Conservation (phyloP, 2,797 vertebrate genomes). For the Sebastolobus altivelis region DNA sequence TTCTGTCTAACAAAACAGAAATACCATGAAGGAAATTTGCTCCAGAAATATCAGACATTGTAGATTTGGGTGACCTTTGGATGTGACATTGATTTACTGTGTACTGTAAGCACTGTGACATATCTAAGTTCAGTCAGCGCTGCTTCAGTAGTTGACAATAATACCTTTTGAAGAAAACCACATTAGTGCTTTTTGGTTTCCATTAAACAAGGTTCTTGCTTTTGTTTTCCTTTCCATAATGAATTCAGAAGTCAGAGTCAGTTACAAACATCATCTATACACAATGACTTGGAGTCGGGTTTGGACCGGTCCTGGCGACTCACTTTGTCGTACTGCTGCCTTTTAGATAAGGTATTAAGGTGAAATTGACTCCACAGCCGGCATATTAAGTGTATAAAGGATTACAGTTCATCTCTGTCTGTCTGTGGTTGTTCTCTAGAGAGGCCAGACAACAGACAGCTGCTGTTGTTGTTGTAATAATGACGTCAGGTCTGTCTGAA, state of each 20-base stretch:
- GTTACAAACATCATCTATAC: neutral
- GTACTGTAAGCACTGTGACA: neutral
- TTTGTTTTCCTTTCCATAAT: neutral
- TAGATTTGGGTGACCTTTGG: neutral
- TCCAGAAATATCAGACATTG: neutral
- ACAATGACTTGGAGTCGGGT: neutral
- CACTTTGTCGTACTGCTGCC: neutral
- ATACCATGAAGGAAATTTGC: neutral
- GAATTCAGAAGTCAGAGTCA: neutral
- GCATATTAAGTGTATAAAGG: slow-evolving; percentile 13
- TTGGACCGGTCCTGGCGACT: neutral
- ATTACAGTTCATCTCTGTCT: slow-evolving; percentile 24
- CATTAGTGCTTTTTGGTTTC: neutral
- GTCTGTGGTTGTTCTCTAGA: slow-evolving; percentile 13
- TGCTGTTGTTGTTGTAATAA: slow-evolving; percentile 43
- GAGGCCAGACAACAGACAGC: slow-evolving; percentile 53
- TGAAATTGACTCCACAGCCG: slow-evolving; percentile 18
- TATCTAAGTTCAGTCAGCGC: neutral
- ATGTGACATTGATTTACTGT: neutral
- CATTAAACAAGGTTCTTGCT: neutral
- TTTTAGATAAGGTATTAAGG: neutral
- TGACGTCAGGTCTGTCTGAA: slow-evolving; percentile 55
- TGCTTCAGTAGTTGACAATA: neutral
- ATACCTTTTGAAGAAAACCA: neutral
- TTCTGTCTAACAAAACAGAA: neutral